Base-by-base conservation (phyloP, 2,888 invertebrate genomes). In the Agrochola lychnidis region DNA sequence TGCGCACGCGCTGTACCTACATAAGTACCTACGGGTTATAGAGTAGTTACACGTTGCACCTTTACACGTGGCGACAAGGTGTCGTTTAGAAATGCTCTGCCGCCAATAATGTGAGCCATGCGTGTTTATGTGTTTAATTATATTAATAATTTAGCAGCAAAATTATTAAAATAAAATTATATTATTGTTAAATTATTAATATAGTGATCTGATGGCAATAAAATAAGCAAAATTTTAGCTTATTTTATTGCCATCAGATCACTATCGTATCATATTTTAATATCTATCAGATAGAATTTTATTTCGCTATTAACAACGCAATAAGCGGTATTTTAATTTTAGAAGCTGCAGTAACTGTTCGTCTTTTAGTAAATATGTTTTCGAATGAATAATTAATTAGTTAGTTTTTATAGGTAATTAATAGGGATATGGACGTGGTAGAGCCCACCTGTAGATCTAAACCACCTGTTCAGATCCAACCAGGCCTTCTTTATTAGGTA, bases 31-130 rank as follows among this genome's bases (percentile, higher is more conserved):
- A 67, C 22, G 36, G 51, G 36, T 19, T 57, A 68, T 69, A 61
- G 61, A 61, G 62, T 70, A 45, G 70, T 70, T 68, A 51, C 69
- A 62, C 57, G 51, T 74, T 85, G 74, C 87, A 87, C 77, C 74
- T 87, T 81, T 64, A 75, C 81, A 87, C 79, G 85, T 82, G 81
- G 73, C 70, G 57, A 14, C 73, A 82, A 82, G 73, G 85, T 82
- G 84, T 82, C 76, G 73, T 40, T 36, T 70, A 71, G 77, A 77
- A 66, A 76, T 57, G 76, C 76, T 56, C 56, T 67, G 56, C 76
- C 70, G 66, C 70, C 72, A 76, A 82, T 81, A 82, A 81, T 71
- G 64, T 64, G 64, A 72, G 30, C 61, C 62, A 48, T 72, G 85
- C 82, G 76, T 72, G 73, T 83, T 73, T 68, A 73, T 73, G 61